Base-by-base conservation (phyloP, 2,797 vertebrate species). In the Eulemur rubriventer region DNA sequence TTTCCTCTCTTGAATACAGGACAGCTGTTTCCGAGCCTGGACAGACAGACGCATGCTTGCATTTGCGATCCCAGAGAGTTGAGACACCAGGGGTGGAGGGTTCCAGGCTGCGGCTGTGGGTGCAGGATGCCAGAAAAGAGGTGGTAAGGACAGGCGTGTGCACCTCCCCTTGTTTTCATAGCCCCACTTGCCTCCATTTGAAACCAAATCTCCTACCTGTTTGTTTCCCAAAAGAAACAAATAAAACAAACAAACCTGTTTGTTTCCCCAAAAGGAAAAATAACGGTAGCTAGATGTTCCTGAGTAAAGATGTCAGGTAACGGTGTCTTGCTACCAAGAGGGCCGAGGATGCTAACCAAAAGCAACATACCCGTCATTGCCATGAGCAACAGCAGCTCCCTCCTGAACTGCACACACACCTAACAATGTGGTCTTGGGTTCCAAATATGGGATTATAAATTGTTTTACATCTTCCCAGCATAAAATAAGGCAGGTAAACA, bases 281-380 rank as follows among this genome's bases (percentile, higher is more conserved):
- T 7, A 10, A 1, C 0, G 1, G 11, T 18, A 17, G 28, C 18
- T 35, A n/a, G 38, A 79, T 16, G 2, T 22, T 2, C 7, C 3
- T 24, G n/a, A 43, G 14, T 18, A 10, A 14, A 30, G 41, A 17
- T 1, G 8, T 63, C 65, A 2, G 50, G 26, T 11, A 5, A 55
- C 2, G 52, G n/a, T 12, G 0, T 43, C 65, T 48, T 38, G 20
- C 41, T 43, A 11, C 48, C 67, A 18, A 65, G 55, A n/a, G 3
- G 26, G 13, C 28, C 0, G 33, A 69, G 67, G 76, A 8, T 4
- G 5, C 10, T 13, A 52, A 50, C 6, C 52, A 20, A 26, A 22
- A 7, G 3, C 3, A 0, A 33, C 1, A 0, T 35, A 18, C 59
- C 46, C 1, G 6, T 4, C 11, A 6, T 7, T 0, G 8, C 57